A percentile compares a stretch with the other conserved stretches of the same genome.
Conservation (phyloP, 2,113 vertebrate genomes). For the Embiotoca jacksoni region DNA sequence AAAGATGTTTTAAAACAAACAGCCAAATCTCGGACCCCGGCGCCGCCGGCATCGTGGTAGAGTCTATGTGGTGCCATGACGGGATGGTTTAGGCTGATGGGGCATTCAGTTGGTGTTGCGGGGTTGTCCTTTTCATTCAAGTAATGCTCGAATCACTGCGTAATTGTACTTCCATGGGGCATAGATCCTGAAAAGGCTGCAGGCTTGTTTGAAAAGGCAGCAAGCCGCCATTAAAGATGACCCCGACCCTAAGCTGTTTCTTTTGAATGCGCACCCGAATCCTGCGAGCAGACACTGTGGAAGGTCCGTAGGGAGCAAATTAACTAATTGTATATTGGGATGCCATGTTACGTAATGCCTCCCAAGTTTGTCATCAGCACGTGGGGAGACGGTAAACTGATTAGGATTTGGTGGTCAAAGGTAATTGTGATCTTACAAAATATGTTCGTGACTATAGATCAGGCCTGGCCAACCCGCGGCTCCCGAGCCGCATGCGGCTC, state of each 20-base stretch:
- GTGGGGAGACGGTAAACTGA: not conserved
- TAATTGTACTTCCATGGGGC: not conserved
- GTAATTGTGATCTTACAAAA: not conserved
- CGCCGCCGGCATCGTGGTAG: not conserved
- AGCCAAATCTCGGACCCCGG: conserved; percentile 3
- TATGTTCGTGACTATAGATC: not conserved
- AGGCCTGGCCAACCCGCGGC: too few relatives aligned
- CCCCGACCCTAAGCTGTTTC: conserved; percentile 44
- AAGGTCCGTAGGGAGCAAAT: conserved; percentile 1
- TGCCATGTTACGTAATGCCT: conserved; percentile 36
- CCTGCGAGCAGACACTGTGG: conserved; percentile 14
- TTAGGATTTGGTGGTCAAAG: conserved; percentile 6
- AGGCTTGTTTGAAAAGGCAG: conserved; percentile 13
- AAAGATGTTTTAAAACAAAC: not conserved
- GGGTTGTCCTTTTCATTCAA: conserved; percentile 2
- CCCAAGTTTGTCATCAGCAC: conserved; percentile 28
- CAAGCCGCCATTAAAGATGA: conserved; percentile 42
- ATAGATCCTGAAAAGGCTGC: conserved; percentile 25
- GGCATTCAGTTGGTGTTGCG: not conserved
- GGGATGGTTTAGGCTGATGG: not conserved
- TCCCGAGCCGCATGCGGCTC: too few relatives aligned
- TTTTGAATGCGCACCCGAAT: conserved; percentile 9
- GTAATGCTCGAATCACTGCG: conserved; percentile 12
- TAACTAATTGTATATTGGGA: conserved; percentile 31
- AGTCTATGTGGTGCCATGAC: not conserved